Base-by-base conservation (phyloP, 2,113 vertebrate species). In the Redunca redunca region DNA sequence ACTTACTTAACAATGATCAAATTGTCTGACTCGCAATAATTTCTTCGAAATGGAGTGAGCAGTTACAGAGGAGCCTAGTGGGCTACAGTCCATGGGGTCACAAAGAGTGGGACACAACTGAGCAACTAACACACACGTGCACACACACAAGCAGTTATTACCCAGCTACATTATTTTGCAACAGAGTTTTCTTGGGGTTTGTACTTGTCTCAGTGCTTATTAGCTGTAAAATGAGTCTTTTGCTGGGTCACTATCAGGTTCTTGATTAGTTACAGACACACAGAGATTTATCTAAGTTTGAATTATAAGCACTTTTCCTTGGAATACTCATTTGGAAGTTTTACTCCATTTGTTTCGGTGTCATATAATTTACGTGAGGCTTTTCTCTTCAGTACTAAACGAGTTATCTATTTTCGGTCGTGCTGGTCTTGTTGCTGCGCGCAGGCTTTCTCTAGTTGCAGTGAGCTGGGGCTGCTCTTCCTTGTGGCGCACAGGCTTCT, bases 391-490 rank as follows among this genome's bases (percentile, higher is more conserved):
- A 26, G 23, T 26, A 26, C 23, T 77, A 26, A 77, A 28, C 14
- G 7, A 19, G 71, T 77, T 43, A 4, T 2, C 15, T 26, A 77
- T 25, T 43, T 77, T 43, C 0, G 6, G 23, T 4, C 3, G 3
- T 77, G 40, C 23, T 15, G 23, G 71, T 26, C 71, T 15, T 40
- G 19, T 2, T 14, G 71, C 40, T 26, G 40, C 0, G 3, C 0
- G 3, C 71, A 43, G 71, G 23, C 71, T 26, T 77, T 77, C 71
- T 43, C 71, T 77, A 43, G 40, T 0, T 77, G 71, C 40, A 3
- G 23, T 3, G 71, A 15, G 40, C 71, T 14, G 1, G 12, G 71
- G 40, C 40, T 15, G 0, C 23, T 4, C 23, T 77, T 77, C 23
- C 71, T 43, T 14, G 71, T 13, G 12, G 23, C 4, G 3, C 40